Percentiles rank a stretch among this genome's conserved stretches.
Conservation (phyloP, 1,140 invertebrate species). For the Zaprionus gabonicus region DNA sequence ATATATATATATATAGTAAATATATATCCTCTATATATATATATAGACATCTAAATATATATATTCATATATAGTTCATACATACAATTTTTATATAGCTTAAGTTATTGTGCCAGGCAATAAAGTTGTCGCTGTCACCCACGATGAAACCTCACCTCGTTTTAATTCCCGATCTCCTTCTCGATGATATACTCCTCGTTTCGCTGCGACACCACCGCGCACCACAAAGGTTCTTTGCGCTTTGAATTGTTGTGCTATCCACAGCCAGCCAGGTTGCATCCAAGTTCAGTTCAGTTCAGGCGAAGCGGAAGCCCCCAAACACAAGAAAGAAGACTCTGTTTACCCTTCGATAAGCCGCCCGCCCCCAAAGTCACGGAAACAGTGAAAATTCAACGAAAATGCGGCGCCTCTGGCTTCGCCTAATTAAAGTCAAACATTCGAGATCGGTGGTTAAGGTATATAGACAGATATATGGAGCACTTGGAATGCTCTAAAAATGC, state of each 20-base stretch:
- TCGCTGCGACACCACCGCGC: conserved; percentile 42
- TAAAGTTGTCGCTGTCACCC: conserved; percentile 45
- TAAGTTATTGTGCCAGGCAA: conserved; percentile 59
- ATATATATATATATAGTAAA: conserved; percentile 21
- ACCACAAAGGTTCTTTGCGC: conserved; percentile 39
- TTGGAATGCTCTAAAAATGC: not conserved
- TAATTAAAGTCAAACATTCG: conserved; percentile 52
- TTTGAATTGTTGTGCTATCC: conserved; percentile 37
- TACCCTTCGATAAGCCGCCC: conserved; percentile 35
- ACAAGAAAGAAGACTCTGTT: conserved; percentile 15
- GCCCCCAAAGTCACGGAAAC: conserved; percentile 5
- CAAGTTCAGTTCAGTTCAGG: not conserved
- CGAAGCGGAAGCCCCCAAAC: conserved; percentile 17
- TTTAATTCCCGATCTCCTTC: not conserved
- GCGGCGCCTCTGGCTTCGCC: conserved; percentile 28
- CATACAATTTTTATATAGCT: conserved; percentile 67
- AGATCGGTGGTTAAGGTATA: conserved; percentile 10
- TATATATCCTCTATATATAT: conserved; percentile 19
- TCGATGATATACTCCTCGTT: not conserved
- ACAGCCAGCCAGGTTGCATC: conserved; percentile 12
- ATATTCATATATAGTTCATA: conserved; percentile 33
- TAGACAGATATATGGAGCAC: not conserved
- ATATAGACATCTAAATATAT: conserved; percentile 23
- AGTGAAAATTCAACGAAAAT: not conserved
- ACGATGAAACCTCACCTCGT: not conserved